These are phyloP conservation scores for Holothuria scabra DNA, from an alignment of 53 echinoderm and acorn worm species.

Conservation along the genomic window DNA sequence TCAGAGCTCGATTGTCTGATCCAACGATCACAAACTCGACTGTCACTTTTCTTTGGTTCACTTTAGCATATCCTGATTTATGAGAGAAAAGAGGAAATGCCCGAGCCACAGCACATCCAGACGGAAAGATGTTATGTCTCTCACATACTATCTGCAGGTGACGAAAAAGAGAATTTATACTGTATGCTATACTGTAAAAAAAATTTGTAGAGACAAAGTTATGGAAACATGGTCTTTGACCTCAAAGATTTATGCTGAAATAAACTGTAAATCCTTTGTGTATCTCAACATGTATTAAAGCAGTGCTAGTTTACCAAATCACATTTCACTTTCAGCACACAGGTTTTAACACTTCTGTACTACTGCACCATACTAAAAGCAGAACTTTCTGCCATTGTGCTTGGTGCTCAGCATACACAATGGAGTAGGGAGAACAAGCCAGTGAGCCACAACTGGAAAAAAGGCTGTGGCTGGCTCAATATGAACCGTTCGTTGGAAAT, in stretches of 20 bases:
- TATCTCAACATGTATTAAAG: no score
- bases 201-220: neutral
- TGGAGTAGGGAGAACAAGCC: no score
- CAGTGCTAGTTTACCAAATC: no score
- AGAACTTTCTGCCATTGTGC: no score
- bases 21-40: conserved; percentile 90
- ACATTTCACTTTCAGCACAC: no score
- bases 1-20: conserved; percentile 53
- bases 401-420: no score
- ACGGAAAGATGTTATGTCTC: conserved; percentile 82
- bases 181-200: neutral
- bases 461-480: no score
- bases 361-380: no score
- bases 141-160: conserved; percentile 82
- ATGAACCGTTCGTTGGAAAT: no score
- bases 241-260: neutral
- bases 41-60: conserved; percentile 61
- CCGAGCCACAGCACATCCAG: conserved; percentile 87
- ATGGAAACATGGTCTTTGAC: neutral
- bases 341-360: no score
- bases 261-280: no score
- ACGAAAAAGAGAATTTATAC: neutral
- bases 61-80: conserved; percentile 68
- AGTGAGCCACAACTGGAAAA: no score
- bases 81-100: conserved; percentile 92